Evolutionary conservation across 2,113 vertebrate species (phyloP).

Genomic region (Todiramphus chloris): DNA sequence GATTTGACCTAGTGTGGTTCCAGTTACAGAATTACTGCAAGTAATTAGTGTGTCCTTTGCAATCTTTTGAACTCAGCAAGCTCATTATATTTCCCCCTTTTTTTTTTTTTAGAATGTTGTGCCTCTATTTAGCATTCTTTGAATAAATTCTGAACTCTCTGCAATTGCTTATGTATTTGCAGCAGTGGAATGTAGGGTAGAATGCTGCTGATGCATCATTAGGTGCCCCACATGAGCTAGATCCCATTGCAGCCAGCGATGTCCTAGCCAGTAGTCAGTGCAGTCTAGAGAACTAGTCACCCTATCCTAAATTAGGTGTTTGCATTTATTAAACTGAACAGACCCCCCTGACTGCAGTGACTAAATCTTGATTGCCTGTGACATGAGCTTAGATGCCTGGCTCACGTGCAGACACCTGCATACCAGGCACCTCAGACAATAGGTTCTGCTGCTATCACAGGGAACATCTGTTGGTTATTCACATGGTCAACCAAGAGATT

Average conservation of each 20-base stretch:
- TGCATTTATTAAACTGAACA: background rate
- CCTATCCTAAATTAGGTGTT: background rate
- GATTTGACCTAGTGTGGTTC: background rate
- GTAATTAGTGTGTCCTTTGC: background rate
- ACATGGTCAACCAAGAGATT: accelerated
- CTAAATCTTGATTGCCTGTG: background rate
- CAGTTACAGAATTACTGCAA: background rate
- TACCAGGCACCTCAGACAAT: background rate
- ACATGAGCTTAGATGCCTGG: background rate
- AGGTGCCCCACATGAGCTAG: background rate
- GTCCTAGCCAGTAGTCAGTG: background rate
- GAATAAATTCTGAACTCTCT: background rate
- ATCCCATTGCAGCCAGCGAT: background rate
- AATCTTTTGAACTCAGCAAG: background rate
- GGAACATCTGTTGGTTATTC: background rate
- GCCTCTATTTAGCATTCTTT: background rate
- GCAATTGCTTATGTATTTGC: background rate
- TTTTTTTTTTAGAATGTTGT: background rate
- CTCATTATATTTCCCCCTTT: background rate
- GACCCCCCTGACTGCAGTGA: too few relatives aligned
- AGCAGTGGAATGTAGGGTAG: background rate
- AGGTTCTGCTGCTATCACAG: background rate
- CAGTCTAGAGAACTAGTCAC: background rate
- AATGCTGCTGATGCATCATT: background rate
- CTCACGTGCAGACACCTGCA: background rate